Evolutionary conservation across 2,888 invertebrate genomes (phyloP).

Genomic region (Scaptomyza parva): DNA sequence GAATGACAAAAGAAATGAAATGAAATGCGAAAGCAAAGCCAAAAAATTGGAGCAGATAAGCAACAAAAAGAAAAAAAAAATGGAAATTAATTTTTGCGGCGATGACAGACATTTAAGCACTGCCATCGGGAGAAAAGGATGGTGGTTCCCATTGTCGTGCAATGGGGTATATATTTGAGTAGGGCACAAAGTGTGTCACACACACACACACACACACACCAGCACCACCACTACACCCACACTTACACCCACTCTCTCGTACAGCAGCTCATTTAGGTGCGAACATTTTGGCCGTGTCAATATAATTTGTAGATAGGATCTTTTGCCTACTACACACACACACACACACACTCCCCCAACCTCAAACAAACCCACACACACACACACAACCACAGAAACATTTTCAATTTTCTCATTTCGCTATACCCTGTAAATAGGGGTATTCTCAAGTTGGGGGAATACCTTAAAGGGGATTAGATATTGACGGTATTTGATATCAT

Average conservation of each 20-base stretch:
- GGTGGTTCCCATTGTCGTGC: not conserved
- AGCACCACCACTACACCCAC: too few relatives aligned
- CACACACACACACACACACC: slow-evolving; percentile 16
- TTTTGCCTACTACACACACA: slow-evolving; percentile 23
- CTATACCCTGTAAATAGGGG: not conserved
- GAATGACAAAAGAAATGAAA: slow-evolving; percentile 61
- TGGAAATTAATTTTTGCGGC: slow-evolving; percentile 79
- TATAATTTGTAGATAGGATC: slow-evolving; percentile 72
- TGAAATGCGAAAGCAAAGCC: slow-evolving; percentile 50
- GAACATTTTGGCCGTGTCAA: slow-evolving; percentile 65
- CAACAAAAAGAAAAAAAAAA: slow-evolving; percentile 38
- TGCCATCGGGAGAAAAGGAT: not conserved
- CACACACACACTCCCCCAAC: not conserved
- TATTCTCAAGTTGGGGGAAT: not conserved
- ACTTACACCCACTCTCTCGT: slow-evolving; percentile 4
- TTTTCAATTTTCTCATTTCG: slow-evolving; percentile 11
- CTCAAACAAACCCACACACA: too few relatives aligned
- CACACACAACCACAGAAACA: not conserved
- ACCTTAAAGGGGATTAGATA: too few relatives aligned
- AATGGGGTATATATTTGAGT: slow-evolving; percentile 12
- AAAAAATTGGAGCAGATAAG: slow-evolving; percentile 49
- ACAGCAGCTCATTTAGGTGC: slow-evolving; percentile 37
- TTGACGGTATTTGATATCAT: not conserved
- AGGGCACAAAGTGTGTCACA: slow-evolving; percentile 27
- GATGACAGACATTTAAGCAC: slow-evolving; percentile 21